These are phyloP conservation scores for Bicyclus anynana DNA, from an alignment of 1,140 invertebrate genomes.

Conservation along the genomic window DNA sequence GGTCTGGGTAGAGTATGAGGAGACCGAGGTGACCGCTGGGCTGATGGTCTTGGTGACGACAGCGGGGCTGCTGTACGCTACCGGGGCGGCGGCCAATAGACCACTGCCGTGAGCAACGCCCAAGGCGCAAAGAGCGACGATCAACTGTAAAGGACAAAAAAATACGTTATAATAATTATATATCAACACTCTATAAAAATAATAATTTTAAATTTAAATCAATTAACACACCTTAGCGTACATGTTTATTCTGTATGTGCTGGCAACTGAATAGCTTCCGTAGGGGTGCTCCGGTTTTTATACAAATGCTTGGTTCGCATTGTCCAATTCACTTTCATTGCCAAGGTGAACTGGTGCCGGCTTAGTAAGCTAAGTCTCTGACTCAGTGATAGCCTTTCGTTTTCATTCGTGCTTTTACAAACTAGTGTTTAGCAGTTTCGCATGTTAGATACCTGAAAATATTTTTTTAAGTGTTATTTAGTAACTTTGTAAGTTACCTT, in stretches of 20 bases:
- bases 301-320: constrained; percentile 22
- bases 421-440: constrained; percentile 24
- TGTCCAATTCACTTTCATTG: constrained; percentile 68
- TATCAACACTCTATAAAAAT: constrained; percentile 2
- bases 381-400: constrained; percentile 70
- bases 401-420: constrained; percentile 60
- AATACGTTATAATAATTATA: background rate
- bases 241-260: constrained; percentile 67
- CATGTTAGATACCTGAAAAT: constrained; percentile 3
- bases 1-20: constrained; percentile 43
- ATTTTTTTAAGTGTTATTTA: background rate
- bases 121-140: constrained; percentile 42
- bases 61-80: constrained; percentile 39
- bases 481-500: too few relatives aligned
- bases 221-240: constrained; percentile 65
- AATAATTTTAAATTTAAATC: background rate
- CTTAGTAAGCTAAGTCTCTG: constrained; percentile 44
- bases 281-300: constrained; percentile 34
- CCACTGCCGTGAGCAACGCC: constrained; percentile 39
- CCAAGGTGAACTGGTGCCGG: constrained; percentile 56
- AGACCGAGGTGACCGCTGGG: constrained; percentile 39
- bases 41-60: constrained; percentile 31
- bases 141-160: constrained; percentile 32
- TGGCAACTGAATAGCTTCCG: constrained; percentile 72
- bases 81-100: constrained; percentile 28